These are phyloP conservation scores for Piprites chloris DNA, from an alignment of 2,113 vertebrate species.

Conservation along the genomic window DNA sequence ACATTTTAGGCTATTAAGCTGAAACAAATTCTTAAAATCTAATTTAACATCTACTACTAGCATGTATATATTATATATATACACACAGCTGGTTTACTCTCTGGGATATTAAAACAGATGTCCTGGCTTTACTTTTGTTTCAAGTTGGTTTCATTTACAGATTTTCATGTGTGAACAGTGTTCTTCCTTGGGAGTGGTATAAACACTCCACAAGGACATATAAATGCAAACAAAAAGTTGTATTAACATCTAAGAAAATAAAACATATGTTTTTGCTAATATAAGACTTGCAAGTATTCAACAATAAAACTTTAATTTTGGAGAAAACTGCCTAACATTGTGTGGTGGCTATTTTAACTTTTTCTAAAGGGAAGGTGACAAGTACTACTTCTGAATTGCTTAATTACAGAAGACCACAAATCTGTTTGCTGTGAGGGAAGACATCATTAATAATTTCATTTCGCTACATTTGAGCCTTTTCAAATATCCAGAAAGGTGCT, in stretches of 20 bases:
- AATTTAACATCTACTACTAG: conserved; percentile 58
- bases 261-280: conserved; percentile 38
- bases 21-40: conserved; percentile 66
- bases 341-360: not conserved
- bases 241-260: conserved; percentile 28
- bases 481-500: not conserved
- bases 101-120: conserved; percentile 46
- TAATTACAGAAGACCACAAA: conserved; percentile 4
- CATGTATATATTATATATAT: conserved; percentile 45
- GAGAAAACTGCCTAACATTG: not conserved
- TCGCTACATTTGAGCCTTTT: not conserved
- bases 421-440: not conserved
- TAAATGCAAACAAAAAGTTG: conserved; percentile 30
- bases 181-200: conserved; percentile 5
- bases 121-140: conserved; percentile 53
- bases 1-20: conserved; percentile 64
- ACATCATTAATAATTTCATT: conserved; percentile 4
- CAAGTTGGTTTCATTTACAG: conserved; percentile 33
- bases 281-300: not conserved
- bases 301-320: conserved; percentile 1
- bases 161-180: conserved; percentile 31
- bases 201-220: conserved; percentile 9
- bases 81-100: conserved; percentile 64
- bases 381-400: not conserved
- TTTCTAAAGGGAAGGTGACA: not conserved